These are phyloP conservation scores for Proteles cristata DNA, from an alignment of 2,113 vertebrate genomes.

Conservation along the genomic window DNA sequence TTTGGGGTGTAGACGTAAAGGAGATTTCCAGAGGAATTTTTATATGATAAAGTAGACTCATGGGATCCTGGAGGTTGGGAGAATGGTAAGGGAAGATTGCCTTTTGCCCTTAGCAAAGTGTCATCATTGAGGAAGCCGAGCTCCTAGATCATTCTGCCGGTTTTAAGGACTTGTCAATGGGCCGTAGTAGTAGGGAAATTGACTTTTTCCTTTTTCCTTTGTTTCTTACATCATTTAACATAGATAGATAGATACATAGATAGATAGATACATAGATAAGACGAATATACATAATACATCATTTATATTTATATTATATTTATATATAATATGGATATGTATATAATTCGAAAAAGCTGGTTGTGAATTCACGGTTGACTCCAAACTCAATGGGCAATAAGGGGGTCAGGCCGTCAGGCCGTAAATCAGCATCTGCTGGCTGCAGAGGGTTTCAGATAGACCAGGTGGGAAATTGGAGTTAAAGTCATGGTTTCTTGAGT, in stretches of 20 bases:
- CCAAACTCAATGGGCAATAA: constrained; percentile 66
- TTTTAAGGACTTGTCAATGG: no score
- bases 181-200: no score
- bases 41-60: no score
- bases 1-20: no score
- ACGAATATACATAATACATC: background rate
- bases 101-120: no score
- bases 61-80: no score
- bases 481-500: constrained; percentile 41
- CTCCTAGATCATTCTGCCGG: no score
- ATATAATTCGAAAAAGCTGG: constrained; percentile 65
- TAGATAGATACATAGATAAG: background rate
- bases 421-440: constrained; percentile 68
- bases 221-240: no score
- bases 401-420: constrained; percentile 57
- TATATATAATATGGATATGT: background rate
- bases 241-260: background rate
- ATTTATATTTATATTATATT: background rate
- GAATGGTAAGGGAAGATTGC: no score
- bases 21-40: no score
- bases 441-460: constrained; percentile 65
- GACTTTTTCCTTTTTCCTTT: no score
- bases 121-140: no score
- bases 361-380: constrained; percentile 71
- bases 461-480: constrained; percentile 62